Evolutionary conservation across 2,888 invertebrate species (phyloP).

Genomic region (Drosophila testacea): DNA sequence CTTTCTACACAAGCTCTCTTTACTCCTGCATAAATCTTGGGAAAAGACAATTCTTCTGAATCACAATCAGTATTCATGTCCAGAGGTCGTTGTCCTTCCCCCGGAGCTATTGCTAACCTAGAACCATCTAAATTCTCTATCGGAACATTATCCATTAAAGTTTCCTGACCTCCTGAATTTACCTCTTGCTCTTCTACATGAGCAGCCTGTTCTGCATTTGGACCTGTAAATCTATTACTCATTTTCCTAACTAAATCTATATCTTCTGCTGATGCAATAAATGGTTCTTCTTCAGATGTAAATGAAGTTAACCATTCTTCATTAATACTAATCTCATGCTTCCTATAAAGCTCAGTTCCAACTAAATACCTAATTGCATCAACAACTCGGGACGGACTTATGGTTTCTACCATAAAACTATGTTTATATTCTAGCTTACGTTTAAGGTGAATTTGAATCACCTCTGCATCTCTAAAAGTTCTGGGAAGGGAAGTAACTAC

Average conservation of each 20-base stretch:
- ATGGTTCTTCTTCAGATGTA: neutral
- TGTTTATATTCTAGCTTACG: too few species aligned
- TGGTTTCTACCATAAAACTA: too few species aligned
- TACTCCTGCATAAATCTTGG: neutral
- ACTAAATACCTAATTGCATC: conserved; percentile 10
- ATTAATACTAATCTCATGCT: neutral
- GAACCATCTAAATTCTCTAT: neutral
- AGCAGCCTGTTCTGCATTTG: neutral
- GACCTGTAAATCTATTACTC: neutral
- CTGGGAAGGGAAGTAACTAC: conserved; percentile 16
- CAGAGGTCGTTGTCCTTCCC: conserved; percentile 4
- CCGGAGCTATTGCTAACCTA: conserved; percentile 1
- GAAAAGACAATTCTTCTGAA: conserved; percentile 1
- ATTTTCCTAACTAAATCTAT: neutral
- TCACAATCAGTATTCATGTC: neutral
- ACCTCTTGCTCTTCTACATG: neutral
- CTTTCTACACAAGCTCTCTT: neutral
- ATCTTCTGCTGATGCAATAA: conserved; percentile 12
- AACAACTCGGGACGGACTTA: neutral
- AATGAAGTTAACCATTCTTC: conserved; percentile 1
- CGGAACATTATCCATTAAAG: neutral
- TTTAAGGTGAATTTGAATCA: too few species aligned
- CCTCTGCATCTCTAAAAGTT: neutral
- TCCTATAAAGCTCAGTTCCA: too few species aligned
- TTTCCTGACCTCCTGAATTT: too few species aligned